phyloP scores from a whole-genome alignment of 1,140 invertebrate genomes.

The Drosophila chauvacae region DNA sequence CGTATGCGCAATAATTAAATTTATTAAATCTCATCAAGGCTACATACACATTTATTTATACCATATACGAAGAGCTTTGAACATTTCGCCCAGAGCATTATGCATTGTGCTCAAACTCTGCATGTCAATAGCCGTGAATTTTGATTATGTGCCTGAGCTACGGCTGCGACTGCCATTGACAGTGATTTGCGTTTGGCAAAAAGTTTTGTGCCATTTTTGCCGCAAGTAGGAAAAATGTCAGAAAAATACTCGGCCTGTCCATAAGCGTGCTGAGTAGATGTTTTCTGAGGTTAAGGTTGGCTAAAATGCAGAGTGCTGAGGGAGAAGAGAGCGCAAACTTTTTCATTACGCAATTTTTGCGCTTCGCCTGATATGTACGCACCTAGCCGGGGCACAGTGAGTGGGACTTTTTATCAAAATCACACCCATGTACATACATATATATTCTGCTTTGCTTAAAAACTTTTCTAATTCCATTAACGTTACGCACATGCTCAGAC shows the following conservation, averaged over 20 bases:
- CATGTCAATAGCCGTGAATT: slow-evolving; percentile 55
- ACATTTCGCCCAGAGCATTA: slow-evolving; percentile 4
- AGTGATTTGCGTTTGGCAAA: slow-evolving; percentile 62
- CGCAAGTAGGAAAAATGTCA: slow-evolving; percentile 57
- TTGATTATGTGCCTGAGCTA: slow-evolving; percentile 51
- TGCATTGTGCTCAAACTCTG: slow-evolving; percentile 20
- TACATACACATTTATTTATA: neutral
- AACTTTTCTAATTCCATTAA: slow-evolving; percentile 83
- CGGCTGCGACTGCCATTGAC: slow-evolving; percentile 35
- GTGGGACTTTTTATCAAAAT: slow-evolving; percentile 66
- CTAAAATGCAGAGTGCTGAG: slow-evolving; percentile 3
- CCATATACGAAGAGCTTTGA: neutral
- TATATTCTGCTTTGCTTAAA: slow-evolving; percentile 73
- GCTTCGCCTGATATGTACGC: slow-evolving; percentile 51
- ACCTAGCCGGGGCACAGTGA: slow-evolving; percentile 35
- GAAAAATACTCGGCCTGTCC: slow-evolving; percentile 43
- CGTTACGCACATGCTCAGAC: slow-evolving; percentile 73
- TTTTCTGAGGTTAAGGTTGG: slow-evolving; percentile 8
- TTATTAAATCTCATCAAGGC: slow-evolving; percentile 11
- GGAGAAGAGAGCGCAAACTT: slow-evolving; percentile 50
- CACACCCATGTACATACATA: slow-evolving; percentile 55
- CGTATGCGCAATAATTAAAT: slow-evolving; percentile 26
- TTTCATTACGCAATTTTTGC: slow-evolving; percentile 78
- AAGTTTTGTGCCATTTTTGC: slow-evolving; percentile 57
- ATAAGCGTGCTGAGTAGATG: slow-evolving; percentile 23